Evolutionary conservation across 2,113 vertebrate species (phyloP), one percentile per base, ranked within the genome.

Genomic region (Odobenus rosmarus): DNA sequence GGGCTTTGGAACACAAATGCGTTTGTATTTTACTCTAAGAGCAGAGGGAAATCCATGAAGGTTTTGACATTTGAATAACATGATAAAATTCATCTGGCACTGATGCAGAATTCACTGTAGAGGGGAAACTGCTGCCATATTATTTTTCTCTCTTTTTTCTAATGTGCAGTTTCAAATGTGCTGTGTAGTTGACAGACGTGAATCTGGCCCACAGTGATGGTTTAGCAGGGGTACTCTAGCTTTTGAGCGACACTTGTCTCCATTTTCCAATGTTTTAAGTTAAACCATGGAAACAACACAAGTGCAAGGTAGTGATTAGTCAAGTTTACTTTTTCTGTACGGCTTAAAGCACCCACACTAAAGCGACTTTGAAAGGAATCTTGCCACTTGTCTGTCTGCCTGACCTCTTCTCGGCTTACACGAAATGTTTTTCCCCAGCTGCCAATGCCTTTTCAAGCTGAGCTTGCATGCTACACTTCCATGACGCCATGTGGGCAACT

Each of bases 41-140:
- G 28, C 23, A 92, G 16, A 94, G 77, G 28, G 33, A 88, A 86
- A 85, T 76, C 21, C 55, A 76, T 69, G 31, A 61, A 93, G 69
- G 42, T 88, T 96, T 96, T 91, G 64, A 93, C 55, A 71, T 61
- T 77, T 95, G 51, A 82, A 77, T 92, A 97, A 86, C 21, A 74
- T 4, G 36, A 51, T 24, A 33, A 76, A 82, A 89, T 31, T 71
- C 88, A 61, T 21, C 42, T 87, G 88, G 39, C 74, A 74, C 5
- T 26, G 28, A 57, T 61, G 11, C 24, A 33, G 28, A 23, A 46
- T 19, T 92, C 71, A 81, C 42, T 83, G 2, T 49, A 67, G 67
- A 89, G 5, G 4, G 49, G 33, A 62, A 82, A 81, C 19, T 14
- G 7, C 8, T 59, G 33, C n/a, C n/a, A 33, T 89, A 39, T 9